Evolutionary conservation across 2,888 invertebrate genomes (phyloP).

Genomic region (Zootermopsis nevadensis): DNA sequence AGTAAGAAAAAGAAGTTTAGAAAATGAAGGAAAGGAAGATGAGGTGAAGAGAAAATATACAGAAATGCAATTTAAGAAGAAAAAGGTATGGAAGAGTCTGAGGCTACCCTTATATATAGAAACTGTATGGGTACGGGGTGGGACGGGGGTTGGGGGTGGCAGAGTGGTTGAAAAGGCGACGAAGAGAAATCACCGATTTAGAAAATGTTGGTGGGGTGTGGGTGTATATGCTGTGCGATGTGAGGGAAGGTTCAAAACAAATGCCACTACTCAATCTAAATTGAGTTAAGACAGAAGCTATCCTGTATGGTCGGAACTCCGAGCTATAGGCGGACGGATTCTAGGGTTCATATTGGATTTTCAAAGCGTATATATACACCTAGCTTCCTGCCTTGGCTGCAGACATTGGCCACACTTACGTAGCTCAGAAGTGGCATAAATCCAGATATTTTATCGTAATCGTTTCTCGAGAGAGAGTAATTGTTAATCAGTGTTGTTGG

Average conservation of each 20-base stretch:
- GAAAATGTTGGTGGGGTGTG: slow-evolving; percentile 53
- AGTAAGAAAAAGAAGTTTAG: slow-evolving; percentile 55
- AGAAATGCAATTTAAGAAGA: slow-evolving; percentile 47
- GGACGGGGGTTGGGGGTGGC: slow-evolving; percentile 48
- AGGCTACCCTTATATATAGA: slow-evolving; percentile 16
- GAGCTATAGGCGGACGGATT: slow-evolving; percentile 41
- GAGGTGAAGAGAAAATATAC: slow-evolving; percentile 43
- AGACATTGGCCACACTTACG: neutral
- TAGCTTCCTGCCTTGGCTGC: slow-evolving; percentile 33
- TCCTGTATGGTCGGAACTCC: slow-evolving; percentile 29
- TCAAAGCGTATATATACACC: slow-evolving; percentile 43
- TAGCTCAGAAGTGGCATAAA: slow-evolving; percentile 7
- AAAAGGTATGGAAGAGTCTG: slow-evolving; percentile 43
- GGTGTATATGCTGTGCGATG: slow-evolving; percentile 43
- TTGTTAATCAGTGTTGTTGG: no score
- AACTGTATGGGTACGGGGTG: no score
- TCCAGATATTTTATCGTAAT: neutral
- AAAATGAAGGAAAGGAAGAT: slow-evolving; percentile 48
- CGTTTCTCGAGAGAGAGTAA: no score
- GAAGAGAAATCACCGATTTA: slow-evolving; percentile 53
- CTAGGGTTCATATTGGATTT: slow-evolving; percentile 44
- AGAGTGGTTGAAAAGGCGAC: slow-evolving; percentile 51
- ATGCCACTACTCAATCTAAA: slow-evolving; percentile 65
- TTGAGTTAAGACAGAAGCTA: slow-evolving; percentile 61
- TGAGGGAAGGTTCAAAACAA: slow-evolving; percentile 58